Base-by-base conservation (phyloP, 2,797 vertebrate species). In the Gastrophryne carolinensis region DNA sequence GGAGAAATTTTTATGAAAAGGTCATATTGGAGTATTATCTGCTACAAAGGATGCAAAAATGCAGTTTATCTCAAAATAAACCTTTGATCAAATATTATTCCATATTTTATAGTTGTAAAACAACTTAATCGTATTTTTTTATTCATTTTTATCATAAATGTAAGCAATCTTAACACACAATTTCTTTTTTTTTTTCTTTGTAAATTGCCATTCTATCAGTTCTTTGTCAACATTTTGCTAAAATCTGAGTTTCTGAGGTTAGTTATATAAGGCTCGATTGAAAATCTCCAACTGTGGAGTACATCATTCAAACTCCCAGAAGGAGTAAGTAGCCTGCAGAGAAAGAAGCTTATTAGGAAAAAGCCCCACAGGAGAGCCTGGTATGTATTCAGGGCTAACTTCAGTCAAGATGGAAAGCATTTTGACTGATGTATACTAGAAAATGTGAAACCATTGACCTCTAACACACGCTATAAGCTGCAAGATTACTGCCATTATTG, bases 341-440 rank as follows among this genome's bases (percentile, higher is more conserved):
- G 78, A 71, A 44, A 84, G 79, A 82, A 81, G 79, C 47, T 63
- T 64, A 75, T 82, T 80, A 75, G 29, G 54, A 80, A 32, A 12
- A 53, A 82, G 32, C 21, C 23, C 67, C 70, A 78, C 21, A 19
- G 17, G 54, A 82, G 56, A 32, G 17, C 49, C 76, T 35, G 81
- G 27, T 39, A 74, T 79, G 74, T 19, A 73, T 79, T 79, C 64
- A 81, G 66, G 81, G 56, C 9, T 64, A 73, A 44, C 72, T 82
- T 80, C 52, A 80, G 70, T 60, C 80, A 75, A 75, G 60, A 72
- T 30, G 41, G 80, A 83, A 82, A 77, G 0, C 32, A 66, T 5
- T 77, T 81, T 81, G 72, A 72, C 79, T 80, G 53, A 54, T 79
- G 62, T 53, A 6, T 77, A 30, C 5, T 79, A 47, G 30, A 82